Percentiles rank a stretch among this genome's conserved stretches.
phyloP scores from a whole-genome alignment of 2,797 vertebrate genomes.

The Dicrostonyx torquatus region DNA sequence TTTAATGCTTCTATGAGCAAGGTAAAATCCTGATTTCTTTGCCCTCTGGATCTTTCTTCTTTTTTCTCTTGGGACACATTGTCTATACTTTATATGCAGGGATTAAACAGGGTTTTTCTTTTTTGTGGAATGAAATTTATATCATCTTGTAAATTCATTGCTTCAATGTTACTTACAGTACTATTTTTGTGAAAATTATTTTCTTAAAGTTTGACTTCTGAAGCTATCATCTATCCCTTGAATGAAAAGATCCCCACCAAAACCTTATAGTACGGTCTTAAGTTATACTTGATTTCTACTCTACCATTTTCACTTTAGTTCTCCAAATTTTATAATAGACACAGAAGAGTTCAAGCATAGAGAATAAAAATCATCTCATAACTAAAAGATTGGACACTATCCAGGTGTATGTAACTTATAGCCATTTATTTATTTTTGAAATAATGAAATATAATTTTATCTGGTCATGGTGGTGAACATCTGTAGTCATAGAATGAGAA shows the following conservation, averaged over 20 bases:
- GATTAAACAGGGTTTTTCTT: neutral
- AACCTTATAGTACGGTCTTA: neutral
- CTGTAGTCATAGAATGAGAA: neutral
- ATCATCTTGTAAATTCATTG: neutral
- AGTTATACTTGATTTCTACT: neutral
- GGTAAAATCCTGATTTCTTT: neutral
- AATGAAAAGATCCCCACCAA: neutral
- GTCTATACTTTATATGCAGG: neutral
- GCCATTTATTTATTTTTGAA: neutral
- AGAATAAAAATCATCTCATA: neutral
- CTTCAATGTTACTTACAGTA: neutral
- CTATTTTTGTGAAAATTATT: neutral
- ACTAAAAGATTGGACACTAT: neutral
- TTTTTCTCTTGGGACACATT: neutral
- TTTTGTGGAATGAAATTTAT: neutral
- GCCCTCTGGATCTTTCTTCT: neutral
- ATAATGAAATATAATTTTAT: neutral
- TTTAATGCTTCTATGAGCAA: neutral
- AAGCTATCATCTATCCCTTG: neutral
- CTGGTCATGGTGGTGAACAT: too few relatives aligned
- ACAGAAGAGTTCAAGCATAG: neutral
- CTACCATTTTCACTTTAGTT: neutral
- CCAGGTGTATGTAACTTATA: neutral
- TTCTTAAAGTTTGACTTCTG: neutral
- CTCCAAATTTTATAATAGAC: neutral